Evolutionary conservation across 2,797 vertebrate species (phyloP).

Genomic region (Petrocephalus sullivani): DNA sequence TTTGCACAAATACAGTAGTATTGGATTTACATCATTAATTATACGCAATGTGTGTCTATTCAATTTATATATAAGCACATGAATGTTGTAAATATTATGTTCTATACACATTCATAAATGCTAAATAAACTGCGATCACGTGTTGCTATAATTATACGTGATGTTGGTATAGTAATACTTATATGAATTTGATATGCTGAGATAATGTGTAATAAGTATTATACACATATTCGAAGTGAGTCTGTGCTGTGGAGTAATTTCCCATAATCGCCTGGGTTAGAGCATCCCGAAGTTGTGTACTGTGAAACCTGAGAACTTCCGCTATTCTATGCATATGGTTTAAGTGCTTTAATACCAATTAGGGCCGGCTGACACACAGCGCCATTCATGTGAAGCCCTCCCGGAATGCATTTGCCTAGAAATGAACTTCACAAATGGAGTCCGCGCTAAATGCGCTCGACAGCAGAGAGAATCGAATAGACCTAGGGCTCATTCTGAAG

Average conservation of each 20-base stretch:
- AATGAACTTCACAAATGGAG: constrained; percentile 96
- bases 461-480: constrained; percentile 96
- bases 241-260: constrained; percentile 22
- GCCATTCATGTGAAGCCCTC: constrained; percentile 81
- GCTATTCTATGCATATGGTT: constrained; percentile 90
- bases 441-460: constrained; percentile 84
- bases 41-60: neutral
- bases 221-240: neutral
- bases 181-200: neutral
- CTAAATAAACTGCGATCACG: neutral
- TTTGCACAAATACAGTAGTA: neutral
- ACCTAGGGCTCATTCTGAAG: constrained; percentile 80
- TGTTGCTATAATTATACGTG: neutral
- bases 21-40: neutral
- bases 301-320: constrained; percentile 89
- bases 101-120: neutral
- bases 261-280: constrained; percentile 28
- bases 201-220: neutral
- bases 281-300: constrained; percentile 54
- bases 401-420: constrained; percentile 98
- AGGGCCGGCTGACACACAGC: constrained; percentile 98
- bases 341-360: constrained; percentile 99
- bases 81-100: neutral
- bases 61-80: neutral
- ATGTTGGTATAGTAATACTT: neutral